A percentile compares a stretch with the other conserved stretches of the same genome.
phyloP scores from a whole-genome alignment of 1,140 invertebrate genomes.

The Neodiprion fabricii region DNA sequence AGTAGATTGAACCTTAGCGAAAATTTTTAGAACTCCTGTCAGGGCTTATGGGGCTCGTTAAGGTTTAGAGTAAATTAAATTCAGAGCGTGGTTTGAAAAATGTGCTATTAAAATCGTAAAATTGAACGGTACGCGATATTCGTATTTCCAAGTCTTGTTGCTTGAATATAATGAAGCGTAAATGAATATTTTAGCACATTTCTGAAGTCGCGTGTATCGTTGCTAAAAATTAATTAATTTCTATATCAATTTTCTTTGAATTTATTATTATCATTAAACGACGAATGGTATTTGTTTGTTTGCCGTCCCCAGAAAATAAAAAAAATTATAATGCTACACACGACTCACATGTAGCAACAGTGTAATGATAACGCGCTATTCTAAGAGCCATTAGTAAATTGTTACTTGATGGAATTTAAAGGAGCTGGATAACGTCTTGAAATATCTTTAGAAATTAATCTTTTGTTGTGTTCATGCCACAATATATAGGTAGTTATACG shows the following conservation, averaged over 20 bases:
- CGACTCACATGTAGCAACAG: not conserved
- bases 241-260: slow-evolving; percentile 27
- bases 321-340: not conserved
- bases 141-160: slow-evolving; percentile 8
- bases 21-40: slow-evolving; percentile 57
- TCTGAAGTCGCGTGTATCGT: not conserved
- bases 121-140: not conserved
- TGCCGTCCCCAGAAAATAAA: slow-evolving; percentile 51
- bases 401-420: not conserved
- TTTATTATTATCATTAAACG: slow-evolving; percentile 44
- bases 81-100: slow-evolving; percentile 9
- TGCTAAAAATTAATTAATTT: slow-evolving; percentile 10
- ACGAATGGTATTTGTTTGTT: slow-evolving; percentile 61
- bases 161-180: slow-evolving; percentile 28
- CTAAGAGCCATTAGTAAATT: not conserved
- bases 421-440: slow-evolving; percentile 33
- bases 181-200: slow-evolving; percentile 33
- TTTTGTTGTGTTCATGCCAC: slow-evolving; percentile 16
- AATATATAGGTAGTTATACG: not conserved
- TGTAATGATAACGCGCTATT: not conserved
- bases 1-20: slow-evolving; percentile 41
- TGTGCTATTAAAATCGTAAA: slow-evolving; percentile 6
- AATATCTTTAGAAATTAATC: slow-evolving; percentile 44
- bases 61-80: slow-evolving; percentile 49
- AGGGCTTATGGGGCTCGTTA: slow-evolving; percentile 49